Evolutionary conservation across 1,140 invertebrate species (phyloP).

Genomic region (Magallana gigas): DNA sequence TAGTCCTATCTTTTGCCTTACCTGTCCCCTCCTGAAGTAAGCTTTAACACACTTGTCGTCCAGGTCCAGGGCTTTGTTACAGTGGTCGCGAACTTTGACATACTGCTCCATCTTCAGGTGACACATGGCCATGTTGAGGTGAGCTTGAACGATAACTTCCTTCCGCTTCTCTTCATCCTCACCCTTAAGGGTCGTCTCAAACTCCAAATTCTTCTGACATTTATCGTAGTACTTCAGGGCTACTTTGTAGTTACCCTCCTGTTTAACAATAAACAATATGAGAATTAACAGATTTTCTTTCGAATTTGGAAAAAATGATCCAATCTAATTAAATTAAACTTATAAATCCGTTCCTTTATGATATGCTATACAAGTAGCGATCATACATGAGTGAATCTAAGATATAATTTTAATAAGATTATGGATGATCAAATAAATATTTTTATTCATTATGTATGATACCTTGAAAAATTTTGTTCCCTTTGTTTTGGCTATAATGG

Average conservation of each 20-base stretch:
- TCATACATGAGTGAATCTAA: too few relatives aligned
- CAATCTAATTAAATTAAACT: background rate
- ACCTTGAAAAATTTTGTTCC: constrained; percentile 95
- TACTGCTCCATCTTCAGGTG: constrained; percentile 90
- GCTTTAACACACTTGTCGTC: constrained; percentile 93
- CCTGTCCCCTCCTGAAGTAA: constrained; percentile 91
- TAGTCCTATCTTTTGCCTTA: constrained; percentile 66
- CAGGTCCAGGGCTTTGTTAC: constrained; percentile 86
- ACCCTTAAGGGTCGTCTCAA: constrained; percentile 79
- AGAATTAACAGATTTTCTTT: too few relatives aligned
- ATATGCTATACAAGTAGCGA: too few relatives aligned
- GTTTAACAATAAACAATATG: constrained; percentile 19
- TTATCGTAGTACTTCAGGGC: constrained; percentile 95
- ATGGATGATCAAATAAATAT: background rate
- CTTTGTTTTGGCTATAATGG: constrained; percentile 91
- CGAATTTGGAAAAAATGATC: background rate
- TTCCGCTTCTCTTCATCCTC: constrained; percentile 82
- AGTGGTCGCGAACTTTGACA: constrained; percentile 84
- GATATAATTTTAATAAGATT: too few relatives aligned
- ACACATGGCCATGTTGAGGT: constrained; percentile 93
- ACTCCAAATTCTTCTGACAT: constrained; percentile 83
- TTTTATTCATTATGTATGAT: constrained; percentile 75
- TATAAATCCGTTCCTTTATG: too few relatives aligned
- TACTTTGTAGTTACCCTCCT: constrained; percentile 86
- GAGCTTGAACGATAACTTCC: constrained; percentile 85